Evolutionary conservation across 2,113 vertebrate genomes (phyloP).

Genomic region (Caranx ignobilis): DNA sequence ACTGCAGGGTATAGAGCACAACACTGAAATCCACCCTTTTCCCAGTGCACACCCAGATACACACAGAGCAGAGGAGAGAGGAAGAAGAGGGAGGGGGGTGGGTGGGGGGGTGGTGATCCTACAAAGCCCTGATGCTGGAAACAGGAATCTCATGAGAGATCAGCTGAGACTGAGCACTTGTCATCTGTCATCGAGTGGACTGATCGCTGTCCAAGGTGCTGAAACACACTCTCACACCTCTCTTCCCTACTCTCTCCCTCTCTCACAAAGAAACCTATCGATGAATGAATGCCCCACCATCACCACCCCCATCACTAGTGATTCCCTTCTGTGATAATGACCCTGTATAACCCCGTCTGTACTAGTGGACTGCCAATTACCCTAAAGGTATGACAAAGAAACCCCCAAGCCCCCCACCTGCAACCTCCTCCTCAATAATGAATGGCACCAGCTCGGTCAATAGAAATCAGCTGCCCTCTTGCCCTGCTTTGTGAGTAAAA

Average conservation of each 20-base stretch:
- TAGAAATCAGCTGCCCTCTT: neutral
- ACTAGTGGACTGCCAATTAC: neutral
- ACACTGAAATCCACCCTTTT: slow-evolving; percentile 17
- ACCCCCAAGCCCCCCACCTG: neutral
- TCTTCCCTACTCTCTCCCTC: slow-evolving; percentile 1
- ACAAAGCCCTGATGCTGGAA: slow-evolving; percentile 24
- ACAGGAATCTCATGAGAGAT: slow-evolving; percentile 29
- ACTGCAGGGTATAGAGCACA: slow-evolving; percentile 38
- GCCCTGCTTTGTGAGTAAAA: slow-evolving; percentile 13
- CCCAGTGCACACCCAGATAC: neutral
- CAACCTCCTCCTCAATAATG: slow-evolving; percentile 1
- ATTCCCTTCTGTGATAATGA: neutral
- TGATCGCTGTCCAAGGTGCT: slow-evolving; percentile 67
- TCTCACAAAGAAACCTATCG: neutral
- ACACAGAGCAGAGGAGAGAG: slow-evolving; percentile 8
- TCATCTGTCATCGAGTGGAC: slow-evolving; percentile 24
- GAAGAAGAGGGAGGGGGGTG: neutral
- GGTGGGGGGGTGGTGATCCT: slow-evolving; percentile 10
- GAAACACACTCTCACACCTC: slow-evolving; percentile 10
- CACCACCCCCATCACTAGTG: too few species aligned
- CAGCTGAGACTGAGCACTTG: slow-evolving; percentile 40
- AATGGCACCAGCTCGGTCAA: slow-evolving; percentile 8
- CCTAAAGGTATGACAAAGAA: neutral
- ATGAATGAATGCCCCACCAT: slow-evolving; percentile 26
- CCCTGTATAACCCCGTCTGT: neutral